Evolutionary conservation across 1,140 invertebrate species (phyloP).

Genomic region (Vollenhovia emeryi): DNA sequence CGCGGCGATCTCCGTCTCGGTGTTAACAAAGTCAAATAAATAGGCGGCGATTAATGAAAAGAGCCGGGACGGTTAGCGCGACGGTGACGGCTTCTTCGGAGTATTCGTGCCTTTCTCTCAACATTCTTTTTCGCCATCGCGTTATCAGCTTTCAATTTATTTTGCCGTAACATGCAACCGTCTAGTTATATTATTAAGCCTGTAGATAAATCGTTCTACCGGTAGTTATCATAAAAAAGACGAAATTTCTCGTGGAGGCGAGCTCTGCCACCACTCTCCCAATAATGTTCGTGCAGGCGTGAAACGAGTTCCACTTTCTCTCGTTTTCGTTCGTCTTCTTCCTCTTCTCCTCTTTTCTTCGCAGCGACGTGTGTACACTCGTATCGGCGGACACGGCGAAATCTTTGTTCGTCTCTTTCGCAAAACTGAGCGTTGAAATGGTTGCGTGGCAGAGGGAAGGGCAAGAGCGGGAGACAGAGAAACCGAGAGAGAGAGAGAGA

Average conservation of each 20-base stretch:
- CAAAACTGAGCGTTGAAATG: constrained; percentile 68
- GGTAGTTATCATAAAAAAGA: constrained; percentile 26
- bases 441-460: not conserved
- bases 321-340: not conserved
- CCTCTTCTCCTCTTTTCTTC: not conserved
- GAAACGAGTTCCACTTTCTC: constrained; percentile 74
- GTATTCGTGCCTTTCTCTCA: not conserved
- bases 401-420: constrained; percentile 41
- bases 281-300: constrained; percentile 76
- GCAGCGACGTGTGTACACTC: not conserved
- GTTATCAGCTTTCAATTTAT: not conserved
- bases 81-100: not conserved
- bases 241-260: constrained; percentile 23
- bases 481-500: constrained; percentile 52
- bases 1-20: constrained; percentile 23
- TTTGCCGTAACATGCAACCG: too few species aligned
- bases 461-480: not conserved
- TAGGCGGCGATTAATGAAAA: constrained; percentile 65
- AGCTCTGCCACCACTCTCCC: constrained; percentile 70
- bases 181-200: constrained; percentile 17
- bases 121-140: not conserved
- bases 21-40: constrained; percentile 67
- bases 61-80: not conserved
- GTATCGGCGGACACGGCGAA: not conserved
- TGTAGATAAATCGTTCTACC: constrained; percentile 43